Base-by-base conservation (phyloP, 2,113 vertebrate species). In the Glaucidium brasilianum region DNA sequence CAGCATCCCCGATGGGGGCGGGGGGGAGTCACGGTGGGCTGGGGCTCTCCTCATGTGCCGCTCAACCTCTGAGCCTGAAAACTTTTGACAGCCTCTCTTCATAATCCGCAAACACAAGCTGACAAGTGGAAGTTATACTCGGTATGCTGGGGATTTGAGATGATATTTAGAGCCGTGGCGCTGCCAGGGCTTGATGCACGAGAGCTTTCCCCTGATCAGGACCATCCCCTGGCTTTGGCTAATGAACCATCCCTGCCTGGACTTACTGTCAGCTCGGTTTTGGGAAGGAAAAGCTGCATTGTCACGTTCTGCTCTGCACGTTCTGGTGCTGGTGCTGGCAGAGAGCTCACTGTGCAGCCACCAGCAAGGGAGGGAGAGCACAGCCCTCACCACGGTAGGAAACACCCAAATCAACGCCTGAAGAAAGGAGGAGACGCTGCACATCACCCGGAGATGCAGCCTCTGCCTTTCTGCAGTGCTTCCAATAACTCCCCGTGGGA, bases 281-380 rank as follows among this genome's bases (percentile, higher is more conserved):
- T 12, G 49, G 22, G 76, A 25, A 26, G 79, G 47, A 72, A 83
- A 92, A 88, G 62, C 82, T 66, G 74, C 26, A 30, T 4, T 4
- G 22, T 4, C 18, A 62, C 2, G 0, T 49, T 92, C 69, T 4
- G 6, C 35, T 47, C 35, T 4, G 6, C 15, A 43, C 8, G 21
- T 0, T 25, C 25, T 4, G 1, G 8, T 47, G 37, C n/a, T 0
- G 0, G 25, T 30, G 50, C 8, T 22, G 1, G 3, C 39, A 26
- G 78, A 1, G 4, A 34, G 64, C 39, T 85, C 5, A 0, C 35
- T 6, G 15, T 11, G 43, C 37, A 18, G 72, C 5, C 8, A 3
- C 6, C 26, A 6, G 53, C 2, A 7, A 82, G 45, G 52, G 47
- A 76, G 6, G 88, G 32, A 62, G 41, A 79, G 27, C 26, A 43